These are phyloP conservation scores for Poeciliopsis occidentalis DNA, from an alignment of 2,113 vertebrate species.

Conservation along the genomic window DNA sequence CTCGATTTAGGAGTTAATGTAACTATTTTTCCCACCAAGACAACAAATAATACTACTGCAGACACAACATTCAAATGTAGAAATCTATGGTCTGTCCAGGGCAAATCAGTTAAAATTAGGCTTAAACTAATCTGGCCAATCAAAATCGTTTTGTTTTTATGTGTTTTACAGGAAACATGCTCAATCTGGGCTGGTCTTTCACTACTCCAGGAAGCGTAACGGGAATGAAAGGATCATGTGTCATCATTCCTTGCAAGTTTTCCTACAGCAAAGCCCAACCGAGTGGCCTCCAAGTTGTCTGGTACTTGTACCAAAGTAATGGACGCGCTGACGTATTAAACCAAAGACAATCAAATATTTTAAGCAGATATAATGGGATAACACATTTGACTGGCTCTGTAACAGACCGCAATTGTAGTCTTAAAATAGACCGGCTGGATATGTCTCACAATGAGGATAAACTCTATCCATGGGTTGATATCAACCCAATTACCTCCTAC, in stretches of 20 bases:
- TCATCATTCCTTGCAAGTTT: conserved; percentile 68
- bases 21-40: neutral
- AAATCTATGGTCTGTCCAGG: neutral
- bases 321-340: conserved; percentile 31
- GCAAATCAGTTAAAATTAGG: neutral
- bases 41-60: neutral
- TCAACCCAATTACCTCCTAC: conserved; percentile 51
- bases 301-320: conserved; percentile 51
- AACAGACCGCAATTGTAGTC: conserved; percentile 49
- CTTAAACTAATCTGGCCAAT: neutral
- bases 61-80: neutral
- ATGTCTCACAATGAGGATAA: conserved; percentile 41
- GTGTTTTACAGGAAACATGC: conserved; percentile 56
- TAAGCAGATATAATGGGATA: conserved; percentile 34
- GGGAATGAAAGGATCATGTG: conserved; percentile 64
- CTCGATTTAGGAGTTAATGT: neutral
- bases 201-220: conserved; percentile 52
- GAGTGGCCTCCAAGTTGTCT: conserved; percentile 35
- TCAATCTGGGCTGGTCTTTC: conserved; percentile 61
- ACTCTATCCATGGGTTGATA: conserved; percentile 70
- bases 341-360: neutral
- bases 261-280: conserved; percentile 36
- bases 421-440: conserved; percentile 59
- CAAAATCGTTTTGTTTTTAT: neutral
- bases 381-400: conserved; percentile 48